Conservation (phyloP, 2,888 invertebrate species). For the Elaeidobius kamerunicus region DNA sequence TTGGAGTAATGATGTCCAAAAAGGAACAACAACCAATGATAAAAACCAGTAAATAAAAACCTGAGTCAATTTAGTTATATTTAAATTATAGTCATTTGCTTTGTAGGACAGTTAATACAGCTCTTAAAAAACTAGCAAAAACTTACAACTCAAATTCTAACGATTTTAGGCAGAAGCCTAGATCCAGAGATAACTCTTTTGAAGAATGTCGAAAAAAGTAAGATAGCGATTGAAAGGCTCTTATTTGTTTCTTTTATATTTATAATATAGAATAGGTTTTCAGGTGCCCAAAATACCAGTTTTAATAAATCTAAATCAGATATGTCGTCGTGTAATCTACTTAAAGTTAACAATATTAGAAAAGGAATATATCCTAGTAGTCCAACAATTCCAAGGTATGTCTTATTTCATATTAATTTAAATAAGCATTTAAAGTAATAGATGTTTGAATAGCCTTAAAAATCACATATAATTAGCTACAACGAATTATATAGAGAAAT, state of each 20-base stretch:
- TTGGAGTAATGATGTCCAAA: neutral
- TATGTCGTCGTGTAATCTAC: neutral
- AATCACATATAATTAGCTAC: too few relatives aligned
- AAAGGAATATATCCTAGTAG: conserved; percentile 17
- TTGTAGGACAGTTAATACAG: conserved; percentile 12
- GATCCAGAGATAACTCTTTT: conserved; percentile 2
- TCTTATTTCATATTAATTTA: neutral
- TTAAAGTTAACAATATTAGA: conserved; percentile 5
- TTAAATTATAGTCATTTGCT: conserved; percentile 1
- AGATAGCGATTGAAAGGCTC: neutral
- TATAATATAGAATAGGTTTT: conserved; percentile 15
- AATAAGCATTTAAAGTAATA: too few relatives aligned
- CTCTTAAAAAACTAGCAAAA: conserved; percentile 17
- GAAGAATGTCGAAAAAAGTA: conserved; percentile 8
- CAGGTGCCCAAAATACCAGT: conserved; percentile 10
- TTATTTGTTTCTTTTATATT: neutral
- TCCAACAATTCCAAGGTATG: conserved; percentile 26
- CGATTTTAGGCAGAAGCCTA: neutral
- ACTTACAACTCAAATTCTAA: conserved; percentile 3
- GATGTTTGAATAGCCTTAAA: too few relatives aligned
- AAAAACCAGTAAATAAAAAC: conserved; percentile 7
- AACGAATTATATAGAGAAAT: too few relatives aligned
- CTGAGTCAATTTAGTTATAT: too few relatives aligned
- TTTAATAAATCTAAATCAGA: conserved; percentile 21
- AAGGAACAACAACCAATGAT: conserved; percentile 6